Evolutionary conservation across 2,113 vertebrate species (phyloP), one percentile per base, ranked within the genome.

Genomic region (Tragelaphus scriptus): DNA sequence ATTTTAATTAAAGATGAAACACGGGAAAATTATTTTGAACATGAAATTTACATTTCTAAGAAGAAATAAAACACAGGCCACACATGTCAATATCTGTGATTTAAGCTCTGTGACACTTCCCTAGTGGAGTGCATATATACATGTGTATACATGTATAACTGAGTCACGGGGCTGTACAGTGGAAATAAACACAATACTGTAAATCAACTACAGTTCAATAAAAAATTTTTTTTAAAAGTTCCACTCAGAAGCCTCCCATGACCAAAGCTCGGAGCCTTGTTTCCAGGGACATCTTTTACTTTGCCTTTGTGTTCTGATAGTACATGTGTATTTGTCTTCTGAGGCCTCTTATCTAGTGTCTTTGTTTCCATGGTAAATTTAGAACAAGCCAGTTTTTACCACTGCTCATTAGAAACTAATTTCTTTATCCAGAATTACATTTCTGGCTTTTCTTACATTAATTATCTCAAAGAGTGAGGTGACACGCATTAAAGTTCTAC

Each of bases 91-190:
- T 8, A 11, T 30, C 16, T 49, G 53, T 11, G 51, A 32, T 4
- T 53, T 53, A 2, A 47, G 65, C 13, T 30, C 44, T 16, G 26
- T 8, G 25, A 15, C 51, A 2, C 40, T 3, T 53, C 13, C 15
- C 51, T 32, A 6, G n/a, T 0, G 3, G 30, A 12, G 32, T 15
- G 12, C 23, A 26, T 26, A 44, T 26, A 44, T 7, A 26, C 40
- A 2, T 8, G 7, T 44, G 23, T 44, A 0, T 4, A 15, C 30
- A 2, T 4, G 40, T 14, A 1, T 14, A 7, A 26, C 71, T 14
- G 71, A 44, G 12, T 77, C 36, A 14, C 6, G 0, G 12, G 21
- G 11, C 12, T 25, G 2, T 26, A 26, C 6, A 26, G 40, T 26
- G 23, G 71, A 44, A 26, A 44, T 77, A 44, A 26, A 26, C 71